These are phyloP conservation scores for Silurus lanzhouensis DNA, from an alignment of 2,797 vertebrate species.

Conservation along the genomic window DNA sequence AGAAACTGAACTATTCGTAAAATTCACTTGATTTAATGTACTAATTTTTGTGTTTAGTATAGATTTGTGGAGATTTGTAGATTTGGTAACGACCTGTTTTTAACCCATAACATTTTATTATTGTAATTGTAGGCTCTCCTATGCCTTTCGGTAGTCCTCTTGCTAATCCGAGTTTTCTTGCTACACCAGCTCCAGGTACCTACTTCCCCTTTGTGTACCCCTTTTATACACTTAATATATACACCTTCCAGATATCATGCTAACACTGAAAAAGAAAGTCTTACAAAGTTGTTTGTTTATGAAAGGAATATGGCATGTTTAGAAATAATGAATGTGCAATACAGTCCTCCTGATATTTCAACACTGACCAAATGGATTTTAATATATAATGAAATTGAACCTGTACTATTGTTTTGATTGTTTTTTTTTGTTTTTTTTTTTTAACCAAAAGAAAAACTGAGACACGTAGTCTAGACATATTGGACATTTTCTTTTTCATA, in stretches of 20 bases:
- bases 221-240: background rate
- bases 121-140: slow-evolving; percentile 69
- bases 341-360: background rate
- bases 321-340: background rate
- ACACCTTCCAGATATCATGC: background rate
- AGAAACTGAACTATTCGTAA: too few species aligned
- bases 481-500: background rate
- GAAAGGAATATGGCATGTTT: background rate
- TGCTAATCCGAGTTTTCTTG: slow-evolving; percentile 71
- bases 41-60: background rate
- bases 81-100: background rate
- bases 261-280: background rate
- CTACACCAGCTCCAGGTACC: slow-evolving; percentile 76
- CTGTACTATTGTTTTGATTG: background rate
- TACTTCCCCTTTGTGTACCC: background rate
- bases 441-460: background rate
- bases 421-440: too few species aligned
- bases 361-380: background rate
- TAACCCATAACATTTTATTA: slow-evolving; percentile 29
- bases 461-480: background rate
- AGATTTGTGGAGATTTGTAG: slow-evolving; percentile 45
- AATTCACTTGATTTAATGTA: background rate
- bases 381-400: too few species aligned
- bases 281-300: background rate
- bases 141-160: slow-evolving; percentile 67